Base-by-base conservation (phyloP, 2,888 invertebrate genomes). In the Pachycephus smyrnensis region DNA sequence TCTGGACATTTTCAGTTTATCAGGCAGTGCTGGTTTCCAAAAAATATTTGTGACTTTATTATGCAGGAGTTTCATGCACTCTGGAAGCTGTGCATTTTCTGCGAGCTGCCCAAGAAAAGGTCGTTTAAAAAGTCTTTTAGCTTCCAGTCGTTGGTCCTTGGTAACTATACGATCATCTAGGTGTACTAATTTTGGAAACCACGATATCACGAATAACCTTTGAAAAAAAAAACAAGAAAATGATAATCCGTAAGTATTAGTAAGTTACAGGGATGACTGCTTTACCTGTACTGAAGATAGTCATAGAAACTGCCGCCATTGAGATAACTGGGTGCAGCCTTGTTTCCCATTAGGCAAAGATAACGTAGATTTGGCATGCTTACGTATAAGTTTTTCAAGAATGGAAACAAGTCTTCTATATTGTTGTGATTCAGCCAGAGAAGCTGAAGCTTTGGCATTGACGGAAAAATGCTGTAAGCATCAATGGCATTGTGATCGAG, bases 261-360 rank as follows among this genome's bases (percentile, higher is more conserved):
- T 23, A 23, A 12, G 33, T 36, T 12, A 4, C 30, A 15, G 73
- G 36, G 73, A 36, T 68, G 32, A 30, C 11, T 12, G 11, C 77
- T 82, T 88, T 90, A 96, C 96, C 96, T 95, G 90, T 96, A 96
- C 85, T 96, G 95, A 23, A 95, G 91, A 87, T 96, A 95, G 88
- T 96, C 96, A 84, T 95, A 95, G 86, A 95, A 95, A 30, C 94
- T 94, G 69, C 95, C 95, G n/a, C 95, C 95, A 84, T 95, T 96
- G 78, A 96, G 93, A 86, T 95, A 95, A 83, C 95, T 96, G 0
- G 96, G 96, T 0, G 96, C 95, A 0, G 96, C 96, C 0, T 95
- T 94, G 91, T 98, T 98, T 32, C 97, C 97, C 97, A 98, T 96
- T 79, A 97, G 92, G 30, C 96, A 96, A 0, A 98, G 92, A 89